Percentiles rank a stretch among this genome's conserved stretches.
phyloP scores from a whole-genome alignment of 64 coral and sea anemone genomes.

The Acropora yongei region DNA sequence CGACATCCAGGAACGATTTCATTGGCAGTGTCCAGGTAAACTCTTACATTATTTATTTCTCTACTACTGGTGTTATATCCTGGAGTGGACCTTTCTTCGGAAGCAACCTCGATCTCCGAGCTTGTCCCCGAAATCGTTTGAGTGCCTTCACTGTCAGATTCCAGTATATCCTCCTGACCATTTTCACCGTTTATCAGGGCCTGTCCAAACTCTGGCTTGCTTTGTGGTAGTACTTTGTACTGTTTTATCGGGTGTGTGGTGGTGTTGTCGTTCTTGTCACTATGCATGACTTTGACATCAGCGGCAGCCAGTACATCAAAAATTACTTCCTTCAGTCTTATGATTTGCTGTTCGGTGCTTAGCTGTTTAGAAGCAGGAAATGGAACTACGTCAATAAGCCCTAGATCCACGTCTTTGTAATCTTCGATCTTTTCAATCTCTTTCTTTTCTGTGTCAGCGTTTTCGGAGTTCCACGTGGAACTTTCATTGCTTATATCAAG shows the following conservation, averaged over 20 bases:
- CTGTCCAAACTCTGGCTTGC: not conserved
- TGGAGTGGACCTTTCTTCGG: not conserved
- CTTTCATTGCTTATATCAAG: constrained; percentile 84
- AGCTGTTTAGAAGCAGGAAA: constrained; percentile 35
- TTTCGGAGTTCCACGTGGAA: constrained; percentile 58
- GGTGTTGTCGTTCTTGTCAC: constrained; percentile 26
- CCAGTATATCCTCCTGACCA: not conserved
- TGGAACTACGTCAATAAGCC: constrained; percentile 31
- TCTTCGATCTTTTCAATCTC: constrained; percentile 49
- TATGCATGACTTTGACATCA: constrained; percentile 27
- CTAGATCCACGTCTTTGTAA: constrained; percentile 62
- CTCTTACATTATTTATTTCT: not conserved
- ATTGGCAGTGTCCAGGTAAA: not conserved
- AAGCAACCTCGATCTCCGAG: not conserved
- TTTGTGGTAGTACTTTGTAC: not conserved
- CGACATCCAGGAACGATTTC: not conserved
- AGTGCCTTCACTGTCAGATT: constrained; percentile 3
- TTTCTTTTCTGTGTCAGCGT: constrained; percentile 40
- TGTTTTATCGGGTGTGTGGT: constrained; percentile 5
- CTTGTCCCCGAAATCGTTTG: constrained; percentile 22
- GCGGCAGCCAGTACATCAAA: constrained; percentile 75
- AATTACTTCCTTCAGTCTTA: constrained; percentile 80
- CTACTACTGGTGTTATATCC: not conserved
- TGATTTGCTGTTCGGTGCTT: constrained; percentile 58
- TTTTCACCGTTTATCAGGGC: constrained; percentile 1